Conservation (phyloP, 2,888 invertebrate genomes). For the Agonopterix heracliana region DNA sequence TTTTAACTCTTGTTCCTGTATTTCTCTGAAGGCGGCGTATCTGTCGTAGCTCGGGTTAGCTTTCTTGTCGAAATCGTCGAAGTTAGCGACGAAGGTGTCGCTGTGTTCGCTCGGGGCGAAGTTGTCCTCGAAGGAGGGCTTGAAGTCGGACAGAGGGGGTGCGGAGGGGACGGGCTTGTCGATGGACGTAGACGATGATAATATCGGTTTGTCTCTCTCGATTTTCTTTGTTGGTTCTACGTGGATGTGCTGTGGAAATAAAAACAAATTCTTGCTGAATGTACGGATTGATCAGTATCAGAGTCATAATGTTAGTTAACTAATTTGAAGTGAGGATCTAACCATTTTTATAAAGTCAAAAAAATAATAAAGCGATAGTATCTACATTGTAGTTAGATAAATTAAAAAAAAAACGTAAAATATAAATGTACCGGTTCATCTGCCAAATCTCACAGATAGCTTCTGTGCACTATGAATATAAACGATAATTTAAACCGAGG, state of each 20-base stretch:
- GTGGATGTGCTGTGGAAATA: conserved; percentile 48
- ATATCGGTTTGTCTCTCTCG: conserved; percentile 39
- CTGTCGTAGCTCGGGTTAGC: conserved; percentile 82
- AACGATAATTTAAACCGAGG: no score
- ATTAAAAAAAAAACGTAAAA: no score
- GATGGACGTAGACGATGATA: conserved; percentile 13
- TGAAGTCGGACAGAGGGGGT: conserved; percentile 37
- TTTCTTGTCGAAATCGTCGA: conserved; percentile 77
- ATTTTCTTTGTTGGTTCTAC: conserved; percentile 36
- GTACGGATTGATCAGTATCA: no score
- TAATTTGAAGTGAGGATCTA: no score
- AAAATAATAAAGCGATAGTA: no score
- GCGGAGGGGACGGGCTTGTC: conserved; percentile 23
- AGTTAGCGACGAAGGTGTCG: conserved; percentile 80
- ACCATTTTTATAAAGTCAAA: no score
- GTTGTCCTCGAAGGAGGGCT: conserved; percentile 80
- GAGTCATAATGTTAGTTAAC: no score
- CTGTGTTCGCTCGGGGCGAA: conserved; percentile 62
- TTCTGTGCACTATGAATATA: no score
- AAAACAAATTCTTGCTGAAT: neutral
- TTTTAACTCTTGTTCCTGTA: conserved; percentile 85
- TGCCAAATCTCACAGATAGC: no score
- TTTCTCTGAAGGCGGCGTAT: conserved; percentile 92
- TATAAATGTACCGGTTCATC: no score
- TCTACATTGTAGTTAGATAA: no score